Evolutionary conservation across 2,888 invertebrate genomes (phyloP).

Genomic region (Mylabris sibirica): DNA sequence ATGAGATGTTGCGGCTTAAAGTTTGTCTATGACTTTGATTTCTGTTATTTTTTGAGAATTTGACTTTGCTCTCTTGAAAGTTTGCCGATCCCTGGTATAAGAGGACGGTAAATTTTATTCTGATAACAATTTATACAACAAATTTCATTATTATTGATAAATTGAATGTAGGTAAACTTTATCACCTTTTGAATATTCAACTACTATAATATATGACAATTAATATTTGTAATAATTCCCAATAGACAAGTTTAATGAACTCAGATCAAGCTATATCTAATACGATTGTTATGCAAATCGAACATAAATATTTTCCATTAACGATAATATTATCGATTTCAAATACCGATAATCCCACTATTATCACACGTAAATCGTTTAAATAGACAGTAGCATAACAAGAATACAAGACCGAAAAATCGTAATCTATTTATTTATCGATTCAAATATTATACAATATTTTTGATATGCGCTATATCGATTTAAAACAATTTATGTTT

Average conservation of each 20-base stretch:
- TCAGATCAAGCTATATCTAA: constrained; percentile 8
- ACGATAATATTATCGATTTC: background rate
- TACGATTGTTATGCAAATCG: constrained; percentile 16
- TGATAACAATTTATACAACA: no score
- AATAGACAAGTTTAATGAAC: constrained; percentile 15
- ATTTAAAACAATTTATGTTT: constrained; percentile 46
- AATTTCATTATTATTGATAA: no score
- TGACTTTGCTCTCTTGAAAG: no score
- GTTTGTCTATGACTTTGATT: no score
- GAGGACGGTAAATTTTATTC: no score
- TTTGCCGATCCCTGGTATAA: no score
- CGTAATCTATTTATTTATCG: no score
- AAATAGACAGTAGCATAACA: no score
- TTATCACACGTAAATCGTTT: no score
- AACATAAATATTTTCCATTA: constrained; percentile 10
- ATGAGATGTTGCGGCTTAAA: no score
- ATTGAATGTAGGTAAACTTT: background rate
- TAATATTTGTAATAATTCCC: constrained; percentile 17
- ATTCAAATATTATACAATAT: background rate
- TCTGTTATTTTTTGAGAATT: no score
- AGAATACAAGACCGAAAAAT: background rate
- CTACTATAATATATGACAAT: background rate
- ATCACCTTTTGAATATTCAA: background rate
- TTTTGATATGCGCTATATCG: constrained; percentile 37
- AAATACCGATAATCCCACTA: background rate